phyloP scores from a whole-genome alignment of 2,888 invertebrate species.

The Podotricha telesiphe region DNA sequence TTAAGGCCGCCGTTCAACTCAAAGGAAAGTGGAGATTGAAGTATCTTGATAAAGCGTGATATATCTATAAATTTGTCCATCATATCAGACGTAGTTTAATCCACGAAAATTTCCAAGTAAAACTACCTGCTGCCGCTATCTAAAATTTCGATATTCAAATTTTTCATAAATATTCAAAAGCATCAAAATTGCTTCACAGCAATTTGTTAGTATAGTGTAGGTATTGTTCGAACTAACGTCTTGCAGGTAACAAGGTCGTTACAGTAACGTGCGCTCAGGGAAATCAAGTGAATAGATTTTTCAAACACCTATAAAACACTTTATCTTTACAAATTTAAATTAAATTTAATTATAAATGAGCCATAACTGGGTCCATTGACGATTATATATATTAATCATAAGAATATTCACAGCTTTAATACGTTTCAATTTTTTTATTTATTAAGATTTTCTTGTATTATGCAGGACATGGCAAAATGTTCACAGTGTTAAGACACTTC shows the following conservation, averaged over 20 bases:
- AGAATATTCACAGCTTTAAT: too few species aligned
- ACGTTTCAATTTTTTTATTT: too few species aligned
- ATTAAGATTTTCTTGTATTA: too few species aligned
- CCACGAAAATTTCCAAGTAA: too few species aligned
- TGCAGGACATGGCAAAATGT: too few species aligned
- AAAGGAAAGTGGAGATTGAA: too few species aligned
- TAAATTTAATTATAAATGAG: slow-evolving; percentile 17
- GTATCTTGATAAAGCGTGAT: too few species aligned
- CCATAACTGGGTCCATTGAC: not conserved
- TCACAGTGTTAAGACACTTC: too few species aligned
- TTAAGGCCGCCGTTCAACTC: too few species aligned
- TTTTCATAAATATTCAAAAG: slow-evolving; percentile 36
- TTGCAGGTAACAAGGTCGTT: slow-evolving; percentile 37
- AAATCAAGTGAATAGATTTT: slow-evolving; percentile 42
- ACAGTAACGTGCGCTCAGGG: slow-evolving; percentile 41
- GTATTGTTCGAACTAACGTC: slow-evolving; percentile 36
- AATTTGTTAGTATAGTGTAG: slow-evolving; percentile 29
- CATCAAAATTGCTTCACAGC: slow-evolving; percentile 24
- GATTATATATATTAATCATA: too few species aligned
- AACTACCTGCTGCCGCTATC: not conserved
- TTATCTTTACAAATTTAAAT: slow-evolving; percentile 28
- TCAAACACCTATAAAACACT: slow-evolving; percentile 29
- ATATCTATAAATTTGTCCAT: too few species aligned
- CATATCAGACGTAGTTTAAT: too few species aligned
- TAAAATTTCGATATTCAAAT: slow-evolving; percentile 28